Conservation (phyloP, 1,140 invertebrate genomes). For the Danaus melanippus region DNA sequence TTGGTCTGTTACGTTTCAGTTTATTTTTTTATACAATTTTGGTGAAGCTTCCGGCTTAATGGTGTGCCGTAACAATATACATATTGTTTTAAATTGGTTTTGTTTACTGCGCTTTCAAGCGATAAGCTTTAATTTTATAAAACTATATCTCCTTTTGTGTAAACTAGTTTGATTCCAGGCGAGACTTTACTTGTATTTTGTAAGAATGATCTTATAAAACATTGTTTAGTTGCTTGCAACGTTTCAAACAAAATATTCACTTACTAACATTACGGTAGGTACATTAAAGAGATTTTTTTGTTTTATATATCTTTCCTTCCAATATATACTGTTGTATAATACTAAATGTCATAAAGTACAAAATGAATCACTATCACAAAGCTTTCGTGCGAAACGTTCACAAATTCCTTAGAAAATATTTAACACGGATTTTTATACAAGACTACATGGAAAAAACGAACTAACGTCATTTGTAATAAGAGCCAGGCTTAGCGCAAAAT, state of each 20-base stretch:
- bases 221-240: too few relatives aligned
- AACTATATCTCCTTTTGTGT: background rate
- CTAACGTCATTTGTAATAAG: constrained; percentile 6
- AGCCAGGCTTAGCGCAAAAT: background rate
- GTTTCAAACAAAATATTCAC: too few relatives aligned
- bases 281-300: too few relatives aligned
- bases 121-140: too few relatives aligned
- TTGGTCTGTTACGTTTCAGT: constrained; percentile 8
- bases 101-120: constrained; percentile 4
- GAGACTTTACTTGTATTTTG: background rate
- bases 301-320: background rate
- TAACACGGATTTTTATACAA: background rate
- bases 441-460: constrained; percentile 4
- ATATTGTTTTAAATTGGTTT: constrained; percentile 16
- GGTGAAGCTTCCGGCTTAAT: constrained; percentile 14
- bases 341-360: background rate
- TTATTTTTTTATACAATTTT: constrained; percentile 8
- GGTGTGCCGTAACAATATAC: constrained; percentile 11
- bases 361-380: constrained; percentile 14
- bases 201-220: background rate
- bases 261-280: too few relatives aligned
- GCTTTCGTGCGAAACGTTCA: constrained; percentile 8
- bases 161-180: constrained; percentile 4
- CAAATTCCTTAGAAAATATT: constrained; percentile 16
- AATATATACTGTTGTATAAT: too few relatives aligned